Conservation (phyloP, 2,797 vertebrate species). For the Manis pentadactyla region DNA sequence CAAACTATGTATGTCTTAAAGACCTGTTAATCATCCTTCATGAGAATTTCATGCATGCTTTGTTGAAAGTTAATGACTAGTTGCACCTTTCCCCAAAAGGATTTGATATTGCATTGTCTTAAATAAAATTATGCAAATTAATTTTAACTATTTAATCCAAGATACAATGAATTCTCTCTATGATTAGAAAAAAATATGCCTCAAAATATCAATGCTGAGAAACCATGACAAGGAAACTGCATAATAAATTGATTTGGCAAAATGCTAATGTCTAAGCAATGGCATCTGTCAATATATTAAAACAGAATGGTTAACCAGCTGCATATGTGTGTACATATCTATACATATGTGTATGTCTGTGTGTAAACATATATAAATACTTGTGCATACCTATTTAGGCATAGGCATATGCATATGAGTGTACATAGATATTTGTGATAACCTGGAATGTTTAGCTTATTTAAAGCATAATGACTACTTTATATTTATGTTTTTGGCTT, state of each 20-base stretch:
- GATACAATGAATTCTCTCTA: background rate
- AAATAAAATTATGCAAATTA: slow-evolving; percentile 24
- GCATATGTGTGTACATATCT: background rate
- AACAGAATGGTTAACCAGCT: background rate
- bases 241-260: background rate
- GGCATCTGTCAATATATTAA: background rate
- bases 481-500: background rate
- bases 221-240: background rate
- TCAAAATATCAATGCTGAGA: background rate
- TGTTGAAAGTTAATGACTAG: slow-evolving; percentile 35
- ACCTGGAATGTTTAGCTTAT: background rate
- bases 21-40: background rate
- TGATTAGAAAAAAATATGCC: background rate
- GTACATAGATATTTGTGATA: background rate
- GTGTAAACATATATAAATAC: background rate
- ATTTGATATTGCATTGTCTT: slow-evolving; percentile 19
- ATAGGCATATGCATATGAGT: background rate
- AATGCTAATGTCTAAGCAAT: background rate
- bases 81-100: background rate
- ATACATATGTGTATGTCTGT: background rate
- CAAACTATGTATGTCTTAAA: background rate
- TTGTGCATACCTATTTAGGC: background rate
- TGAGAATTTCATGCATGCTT: background rate
- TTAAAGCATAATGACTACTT: background rate
- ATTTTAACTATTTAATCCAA: background rate